These are phyloP conservation scores for Nasonia oneida DNA, from an alignment of 2,888 invertebrate genomes.

Conservation along the genomic window DNA sequence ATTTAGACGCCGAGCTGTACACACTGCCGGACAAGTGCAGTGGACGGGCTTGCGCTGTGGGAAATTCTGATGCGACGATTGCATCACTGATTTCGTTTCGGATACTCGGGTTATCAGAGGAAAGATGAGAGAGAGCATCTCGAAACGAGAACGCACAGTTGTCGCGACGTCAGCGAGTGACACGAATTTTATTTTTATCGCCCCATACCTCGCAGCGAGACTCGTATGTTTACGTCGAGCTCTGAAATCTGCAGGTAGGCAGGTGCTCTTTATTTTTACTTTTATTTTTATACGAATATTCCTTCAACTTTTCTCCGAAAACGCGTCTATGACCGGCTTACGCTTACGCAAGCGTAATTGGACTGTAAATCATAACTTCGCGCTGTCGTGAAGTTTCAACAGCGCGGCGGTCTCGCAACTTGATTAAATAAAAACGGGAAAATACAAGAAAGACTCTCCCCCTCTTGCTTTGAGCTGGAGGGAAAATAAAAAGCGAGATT, in stretches of 20 bases:
- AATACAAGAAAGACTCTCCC: neutral
- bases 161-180: constrained; percentile 33
- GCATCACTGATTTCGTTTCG: neutral
- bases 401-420: neutral
- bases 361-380: neutral
- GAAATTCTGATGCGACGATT: neutral
- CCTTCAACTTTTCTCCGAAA: neutral
- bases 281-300: neutral
- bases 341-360: neutral
- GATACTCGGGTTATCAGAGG: neutral
- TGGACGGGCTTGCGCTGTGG: neutral
- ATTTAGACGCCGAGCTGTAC: constrained; percentile 27
- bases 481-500: neutral
- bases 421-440: no score
- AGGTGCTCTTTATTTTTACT: constrained; percentile 10
- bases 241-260: constrained; percentile 24
- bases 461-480: neutral
- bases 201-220: neutral
- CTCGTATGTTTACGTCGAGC: neutral
- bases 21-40: neutral
- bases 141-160: constrained; percentile 21
- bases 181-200: constrained; percentile 57
- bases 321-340: neutral
- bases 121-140: neutral
- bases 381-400: neutral